Evolutionary conservation across 1,140 invertebrate species (phyloP).

Genomic region (Megalonaias nervosa): DNA sequence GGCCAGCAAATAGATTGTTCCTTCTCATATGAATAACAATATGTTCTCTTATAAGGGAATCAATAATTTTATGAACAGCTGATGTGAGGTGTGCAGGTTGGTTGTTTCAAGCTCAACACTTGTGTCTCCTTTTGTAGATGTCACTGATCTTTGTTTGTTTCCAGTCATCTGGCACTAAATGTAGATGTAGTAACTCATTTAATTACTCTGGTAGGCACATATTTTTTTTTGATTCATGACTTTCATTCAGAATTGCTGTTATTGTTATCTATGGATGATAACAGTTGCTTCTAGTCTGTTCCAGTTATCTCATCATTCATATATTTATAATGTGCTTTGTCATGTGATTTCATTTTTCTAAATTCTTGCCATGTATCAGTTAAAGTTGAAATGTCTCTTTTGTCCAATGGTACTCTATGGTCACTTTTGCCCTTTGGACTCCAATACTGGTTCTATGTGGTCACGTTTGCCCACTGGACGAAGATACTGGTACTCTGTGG

Average conservation of each 20-base stretch:
- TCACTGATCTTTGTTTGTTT: constrained; percentile 8
- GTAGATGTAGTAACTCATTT: neutral
- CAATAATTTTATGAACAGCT: constrained; percentile 3
- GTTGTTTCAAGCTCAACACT: constrained; percentile 3
- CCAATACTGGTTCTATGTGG: too few species aligned
- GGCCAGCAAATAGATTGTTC: too few species aligned
- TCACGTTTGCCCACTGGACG: too few species aligned
- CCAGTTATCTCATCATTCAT: neutral
- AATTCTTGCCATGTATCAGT: neutral
- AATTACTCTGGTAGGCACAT: neutral
- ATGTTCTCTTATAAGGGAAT: constrained; percentile 11
- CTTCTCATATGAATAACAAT: neutral
- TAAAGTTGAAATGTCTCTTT: neutral
- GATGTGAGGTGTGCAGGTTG: constrained; percentile 13
- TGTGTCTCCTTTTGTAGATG: constrained; percentile 12
- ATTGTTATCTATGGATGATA: neutral
- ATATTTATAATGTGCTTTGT: constrained; percentile 6
- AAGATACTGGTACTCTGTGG: too few species aligned
- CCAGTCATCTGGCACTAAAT: constrained; percentile 1
- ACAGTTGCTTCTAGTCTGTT: neutral
- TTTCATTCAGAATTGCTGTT: neutral
- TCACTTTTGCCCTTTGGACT: too few species aligned
- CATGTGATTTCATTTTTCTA: neutral
- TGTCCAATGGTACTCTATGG: too few species aligned
- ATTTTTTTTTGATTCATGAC: neutral